Evolutionary conservation across 2,888 invertebrate genomes (phyloP), one percentile per base, ranked within the genome.

Genomic region (Drosophila cognata): DNA sequence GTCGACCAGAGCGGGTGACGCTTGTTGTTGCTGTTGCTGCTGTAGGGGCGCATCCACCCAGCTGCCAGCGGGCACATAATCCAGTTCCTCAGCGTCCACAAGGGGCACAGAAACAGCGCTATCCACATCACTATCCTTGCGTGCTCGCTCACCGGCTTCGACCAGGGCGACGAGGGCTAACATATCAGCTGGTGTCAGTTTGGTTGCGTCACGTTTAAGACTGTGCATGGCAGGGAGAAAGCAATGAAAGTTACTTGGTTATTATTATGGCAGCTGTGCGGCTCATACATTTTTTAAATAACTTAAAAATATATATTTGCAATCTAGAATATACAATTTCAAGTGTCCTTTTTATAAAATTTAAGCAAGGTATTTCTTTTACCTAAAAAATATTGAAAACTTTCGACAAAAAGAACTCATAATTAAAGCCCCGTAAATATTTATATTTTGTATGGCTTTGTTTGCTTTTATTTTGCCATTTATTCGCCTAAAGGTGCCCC

Each of bases 161-260:
- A 93, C 93, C 16, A 93, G 77, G 21, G 93, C 93, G 25, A 93
- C 92, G 51, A 93, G 76, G 10, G 93, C 93, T 74, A 93, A 66
- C 92, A 93, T 92, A 82, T 93, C 93, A 53, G 93, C 93, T 21
- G 93, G 93, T 18, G 93, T 92, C 38, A 93, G 69, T 69, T 93
- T 92, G 46, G 93, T 92, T 25, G 92, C 91, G 69, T 93, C 93
- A 29, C 93, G 92, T 65, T 93, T 93, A 0, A 92, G 84, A 51
- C 92, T 93, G 41, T 92, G 48, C 5, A 1, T 0, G 18, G 11
- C 18, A 28, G 11, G 29, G 1, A 16, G n/a, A 11, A 0, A 11
- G 28, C 18, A 21, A 11, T 7, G 1, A 63, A 48, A 29, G 0
- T 38, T 48, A 18, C 11, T 35, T 35, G 4, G 11, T 18, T 33